These are phyloP conservation scores for Psilopogon haemacephalus DNA, from an alignment of 2,113 vertebrate genomes.

Conservation along the genomic window DNA sequence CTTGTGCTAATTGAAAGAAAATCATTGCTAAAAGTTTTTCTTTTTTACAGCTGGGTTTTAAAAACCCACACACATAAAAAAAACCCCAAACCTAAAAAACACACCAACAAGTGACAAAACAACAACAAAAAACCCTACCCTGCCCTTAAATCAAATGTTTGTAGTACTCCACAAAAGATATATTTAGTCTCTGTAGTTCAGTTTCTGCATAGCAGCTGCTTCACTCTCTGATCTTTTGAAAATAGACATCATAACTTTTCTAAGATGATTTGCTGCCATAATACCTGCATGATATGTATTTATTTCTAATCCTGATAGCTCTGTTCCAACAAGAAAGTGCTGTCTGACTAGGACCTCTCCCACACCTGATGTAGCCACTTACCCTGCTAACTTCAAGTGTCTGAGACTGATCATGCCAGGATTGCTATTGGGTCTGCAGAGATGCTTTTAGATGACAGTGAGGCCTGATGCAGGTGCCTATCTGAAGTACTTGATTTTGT, in stretches of 20 bases:
- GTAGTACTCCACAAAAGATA: not conserved
- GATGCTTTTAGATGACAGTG: not conserved
- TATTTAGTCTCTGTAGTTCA: not conserved
- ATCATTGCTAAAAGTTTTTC: not conserved
- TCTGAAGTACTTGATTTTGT: not conserved
- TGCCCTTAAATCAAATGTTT: not conserved
- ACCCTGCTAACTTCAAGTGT: not conserved
- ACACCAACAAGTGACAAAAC: not conserved
- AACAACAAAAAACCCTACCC: no score
- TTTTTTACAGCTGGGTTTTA: not conserved
- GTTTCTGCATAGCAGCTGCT: not conserved
- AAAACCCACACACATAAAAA: not conserved
- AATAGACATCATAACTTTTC: not conserved
- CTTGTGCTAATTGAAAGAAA: not conserved
- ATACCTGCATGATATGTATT: not conserved
- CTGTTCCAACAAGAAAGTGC: not conserved
- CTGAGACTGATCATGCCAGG: not conserved
- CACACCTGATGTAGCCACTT: not conserved
- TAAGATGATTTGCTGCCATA: not conserved
- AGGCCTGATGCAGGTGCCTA: not conserved
- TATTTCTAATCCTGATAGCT: not conserved
- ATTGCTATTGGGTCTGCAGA: not conserved
- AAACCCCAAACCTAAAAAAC: not conserved
- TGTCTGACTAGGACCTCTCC: not conserved
- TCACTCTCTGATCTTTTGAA: slow-evolving; percentile 4